Evolutionary conservation across 2,113 vertebrate genomes (phyloP), one percentile per base, ranked within the genome.

Genomic region (Thamnaconus septentrionalis): DNA sequence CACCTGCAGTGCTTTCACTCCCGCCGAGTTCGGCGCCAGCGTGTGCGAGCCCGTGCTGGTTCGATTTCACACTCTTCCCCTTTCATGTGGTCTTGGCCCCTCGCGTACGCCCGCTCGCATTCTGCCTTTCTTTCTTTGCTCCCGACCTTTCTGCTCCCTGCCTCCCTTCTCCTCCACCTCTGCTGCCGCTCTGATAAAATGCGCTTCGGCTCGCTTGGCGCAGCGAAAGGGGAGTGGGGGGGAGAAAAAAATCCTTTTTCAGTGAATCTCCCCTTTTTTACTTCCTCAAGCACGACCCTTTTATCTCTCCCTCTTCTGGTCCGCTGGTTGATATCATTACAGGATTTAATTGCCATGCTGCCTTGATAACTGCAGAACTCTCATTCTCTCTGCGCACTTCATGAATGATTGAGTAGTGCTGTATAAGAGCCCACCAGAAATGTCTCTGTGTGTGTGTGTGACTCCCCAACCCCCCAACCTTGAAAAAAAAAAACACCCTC

Each of bases 281-380:
- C 60, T 64, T 61, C 41, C 52, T 55, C 66, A 12, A 52, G 47
- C 64, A 47, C 4, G 2, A 51, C 59, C 57, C 46, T 71, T 67
- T 76, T 81, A 82, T 85, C 75, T 73, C 57, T 68, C 54, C 12
- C 60, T 59, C 3, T 61, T 60, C 31, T 42, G 50, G 57, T 76
- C 73, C 58, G 9, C 70, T 77, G 61, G 65, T 78, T 64, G 59
- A 73, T 83, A 79, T 81, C 59, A 50, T 88, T 82, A 75, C 52
- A 62, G 63, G 62, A 87, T 82, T 87, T 87, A 91, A 91, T 91
- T 88, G 82, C 71, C 53, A 48, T n/a, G 61, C 63, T 80, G 71
- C 70, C 70, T 75, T 79, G 75, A 86, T 78, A 86, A 82, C 72
- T 64, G 62, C 68, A 57, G 61, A 66, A 60, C 68, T 82, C 69